Conservation (phyloP, 2,113 vertebrate species). For the Sinocyclocheilus grahami region DNA sequence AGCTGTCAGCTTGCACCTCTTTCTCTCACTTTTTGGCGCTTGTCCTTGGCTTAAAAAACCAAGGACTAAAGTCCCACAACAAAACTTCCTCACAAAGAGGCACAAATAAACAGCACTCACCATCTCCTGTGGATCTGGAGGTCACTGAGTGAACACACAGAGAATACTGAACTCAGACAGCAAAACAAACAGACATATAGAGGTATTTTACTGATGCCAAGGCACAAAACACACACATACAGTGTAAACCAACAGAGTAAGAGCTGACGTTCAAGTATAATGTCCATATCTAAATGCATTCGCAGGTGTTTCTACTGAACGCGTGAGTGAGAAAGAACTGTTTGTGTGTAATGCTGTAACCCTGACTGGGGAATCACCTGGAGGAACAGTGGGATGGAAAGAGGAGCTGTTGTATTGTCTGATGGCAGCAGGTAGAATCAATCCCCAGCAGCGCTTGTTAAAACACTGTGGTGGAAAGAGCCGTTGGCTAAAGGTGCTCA, state of each 20-base stretch:
- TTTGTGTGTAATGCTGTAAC: background rate
- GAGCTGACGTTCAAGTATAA: background rate
- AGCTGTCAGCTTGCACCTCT: constrained; percentile 56
- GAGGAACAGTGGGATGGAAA: background rate
- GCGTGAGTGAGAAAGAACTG: background rate
- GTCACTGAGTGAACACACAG: constrained; percentile 62
- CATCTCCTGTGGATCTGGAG: constrained; percentile 57
- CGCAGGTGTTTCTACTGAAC: background rate
- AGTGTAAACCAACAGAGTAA: background rate
- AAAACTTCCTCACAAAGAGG: constrained; percentile 66
- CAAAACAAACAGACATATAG: background rate
- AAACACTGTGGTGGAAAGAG: background rate
- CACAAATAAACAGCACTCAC: constrained; percentile 32
- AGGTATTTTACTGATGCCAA: background rate
- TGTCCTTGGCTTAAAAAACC: constrained; percentile 67
- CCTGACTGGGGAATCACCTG: background rate
- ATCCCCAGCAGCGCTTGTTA: background rate
- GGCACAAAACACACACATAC: background rate
- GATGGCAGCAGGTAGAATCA: constrained; percentile 16
- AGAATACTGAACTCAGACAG: constrained; percentile 1
- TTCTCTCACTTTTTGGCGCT: constrained; percentile 62
- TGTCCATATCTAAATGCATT: background rate
- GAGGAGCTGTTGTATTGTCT: background rate
- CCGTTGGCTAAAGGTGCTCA: background rate
- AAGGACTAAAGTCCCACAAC: constrained; percentile 62